Conservation (phyloP, 2,797 vertebrate genomes). For the Danio albolineatus region DNA sequence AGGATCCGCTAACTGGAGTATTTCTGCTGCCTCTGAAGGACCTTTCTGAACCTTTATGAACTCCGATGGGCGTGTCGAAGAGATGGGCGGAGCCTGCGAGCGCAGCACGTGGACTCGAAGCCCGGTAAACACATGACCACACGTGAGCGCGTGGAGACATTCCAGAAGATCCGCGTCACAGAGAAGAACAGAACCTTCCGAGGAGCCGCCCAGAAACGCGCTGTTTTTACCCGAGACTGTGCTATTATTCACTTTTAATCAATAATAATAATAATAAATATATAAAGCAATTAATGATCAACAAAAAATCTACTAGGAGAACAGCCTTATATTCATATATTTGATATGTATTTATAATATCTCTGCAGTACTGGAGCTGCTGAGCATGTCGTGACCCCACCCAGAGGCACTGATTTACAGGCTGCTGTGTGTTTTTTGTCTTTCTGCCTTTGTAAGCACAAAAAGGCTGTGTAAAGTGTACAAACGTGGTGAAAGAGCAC, state of each 20-base stretch:
- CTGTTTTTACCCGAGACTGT: not conserved
- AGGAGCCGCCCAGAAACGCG: not conserved
- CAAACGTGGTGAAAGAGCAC: too few relatives aligned
- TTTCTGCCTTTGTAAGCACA: too few relatives aligned
- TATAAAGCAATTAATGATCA: not conserved
- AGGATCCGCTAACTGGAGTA: not conserved
- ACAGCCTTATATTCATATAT: too few relatives aligned
- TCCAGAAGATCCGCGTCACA: not conserved
- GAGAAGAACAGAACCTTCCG: not conserved
- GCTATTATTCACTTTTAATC: not conserved
- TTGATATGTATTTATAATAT: too few relatives aligned
- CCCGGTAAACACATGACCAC: slow-evolving; percentile 63
- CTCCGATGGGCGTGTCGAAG: not conserved
- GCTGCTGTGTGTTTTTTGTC: too few relatives aligned
- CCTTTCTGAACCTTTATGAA: not conserved
- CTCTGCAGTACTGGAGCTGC: too few relatives aligned
- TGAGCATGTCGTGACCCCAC: too few relatives aligned
- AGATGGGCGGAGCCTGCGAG: slow-evolving; percentile 56
- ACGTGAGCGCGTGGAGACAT: slow-evolving; percentile 41
- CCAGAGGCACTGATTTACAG: too few relatives aligned
- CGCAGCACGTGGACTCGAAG: slow-evolving; percentile 61
- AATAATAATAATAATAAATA: too few relatives aligned
- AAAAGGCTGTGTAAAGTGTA: too few relatives aligned
- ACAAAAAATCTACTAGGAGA: too few relatives aligned
- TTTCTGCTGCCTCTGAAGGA: not conserved